phyloP scores from a whole-genome alignment of 2,113 vertebrate genomes.

The Neomonachus schauinslandi region DNA sequence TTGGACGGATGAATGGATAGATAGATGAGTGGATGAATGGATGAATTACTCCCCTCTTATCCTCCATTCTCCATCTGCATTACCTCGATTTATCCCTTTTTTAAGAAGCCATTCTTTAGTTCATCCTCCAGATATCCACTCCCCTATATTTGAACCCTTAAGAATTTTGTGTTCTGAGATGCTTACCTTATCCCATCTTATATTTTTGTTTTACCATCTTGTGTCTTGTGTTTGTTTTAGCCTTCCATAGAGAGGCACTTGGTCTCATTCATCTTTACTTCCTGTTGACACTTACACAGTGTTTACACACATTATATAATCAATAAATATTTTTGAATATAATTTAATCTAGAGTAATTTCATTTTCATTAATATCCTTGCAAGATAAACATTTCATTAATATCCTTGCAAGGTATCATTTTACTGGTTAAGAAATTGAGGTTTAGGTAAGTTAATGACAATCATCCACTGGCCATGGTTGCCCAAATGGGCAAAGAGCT shows the following conservation, averaged over 20 bases:
- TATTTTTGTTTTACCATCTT: background rate
- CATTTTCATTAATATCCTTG: background rate
- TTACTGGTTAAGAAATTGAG: background rate
- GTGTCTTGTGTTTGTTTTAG: background rate
- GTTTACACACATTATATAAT: background rate
- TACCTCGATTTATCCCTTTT: background rate
- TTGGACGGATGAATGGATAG: background rate
- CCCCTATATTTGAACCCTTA: background rate
- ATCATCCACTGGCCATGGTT: background rate
- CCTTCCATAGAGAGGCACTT: background rate
- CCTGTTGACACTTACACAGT: background rate
- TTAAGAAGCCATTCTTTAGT: background rate
- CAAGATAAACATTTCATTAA: background rate
- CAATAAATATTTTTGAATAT: constrained; percentile 1
- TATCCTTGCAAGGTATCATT: background rate
- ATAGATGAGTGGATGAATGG: background rate
- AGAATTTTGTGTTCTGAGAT: background rate
- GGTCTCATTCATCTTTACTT: background rate
- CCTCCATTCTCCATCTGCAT: background rate
- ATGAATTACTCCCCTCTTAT: background rate
- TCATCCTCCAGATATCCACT: background rate
- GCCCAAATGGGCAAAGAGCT: background rate
- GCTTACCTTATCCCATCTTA: background rate
- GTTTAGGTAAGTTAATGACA: background rate
- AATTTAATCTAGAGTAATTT: background rate